These are phyloP conservation scores for Leptodactylus fuscus DNA, from an alignment of 2,113 vertebrate genomes.

Conservation along the genomic window DNA sequence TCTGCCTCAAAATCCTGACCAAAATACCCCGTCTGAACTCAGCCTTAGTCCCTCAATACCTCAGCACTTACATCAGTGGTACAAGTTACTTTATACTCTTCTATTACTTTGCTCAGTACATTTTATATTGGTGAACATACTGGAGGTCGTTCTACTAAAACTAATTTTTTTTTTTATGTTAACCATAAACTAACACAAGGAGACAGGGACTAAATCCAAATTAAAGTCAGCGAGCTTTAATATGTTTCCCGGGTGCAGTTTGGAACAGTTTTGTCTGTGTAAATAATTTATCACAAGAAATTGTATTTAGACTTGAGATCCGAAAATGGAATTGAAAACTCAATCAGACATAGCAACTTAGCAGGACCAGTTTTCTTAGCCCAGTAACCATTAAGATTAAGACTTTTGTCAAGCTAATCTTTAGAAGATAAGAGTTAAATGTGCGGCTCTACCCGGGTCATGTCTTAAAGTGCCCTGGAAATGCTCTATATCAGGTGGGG, in stretches of 20 bases:
- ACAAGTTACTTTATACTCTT: neutral
- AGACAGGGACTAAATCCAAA: conserved; percentile 5
- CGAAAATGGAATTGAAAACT: conserved; percentile 2
- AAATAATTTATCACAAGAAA: conserved; percentile 17
- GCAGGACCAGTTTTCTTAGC: neutral
- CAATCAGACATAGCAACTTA: conserved; percentile 9
- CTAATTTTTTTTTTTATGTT: neutral
- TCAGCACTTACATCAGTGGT: neutral
- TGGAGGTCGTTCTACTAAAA: neutral
- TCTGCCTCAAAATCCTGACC: too few species aligned
- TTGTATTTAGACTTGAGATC: neutral
- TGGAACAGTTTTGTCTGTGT: neutral
- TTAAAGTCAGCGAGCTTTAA: neutral
- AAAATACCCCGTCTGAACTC: too few species aligned
- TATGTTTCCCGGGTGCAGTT: conserved; percentile 23
- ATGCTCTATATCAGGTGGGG: neutral
- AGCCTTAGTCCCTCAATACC: neutral
- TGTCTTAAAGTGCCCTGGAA: neutral
- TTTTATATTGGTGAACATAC: neutral
- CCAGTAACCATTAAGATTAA: neutral
- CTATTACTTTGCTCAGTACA: neutral
- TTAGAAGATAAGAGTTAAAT: neutral
- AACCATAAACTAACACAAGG: neutral
- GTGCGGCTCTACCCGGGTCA: neutral
- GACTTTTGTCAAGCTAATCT: neutral